These are phyloP conservation scores for Apostichopus leukothele DNA, from an alignment of 53 echinoderm and acorn worm genomes.

Conservation along the genomic window DNA sequence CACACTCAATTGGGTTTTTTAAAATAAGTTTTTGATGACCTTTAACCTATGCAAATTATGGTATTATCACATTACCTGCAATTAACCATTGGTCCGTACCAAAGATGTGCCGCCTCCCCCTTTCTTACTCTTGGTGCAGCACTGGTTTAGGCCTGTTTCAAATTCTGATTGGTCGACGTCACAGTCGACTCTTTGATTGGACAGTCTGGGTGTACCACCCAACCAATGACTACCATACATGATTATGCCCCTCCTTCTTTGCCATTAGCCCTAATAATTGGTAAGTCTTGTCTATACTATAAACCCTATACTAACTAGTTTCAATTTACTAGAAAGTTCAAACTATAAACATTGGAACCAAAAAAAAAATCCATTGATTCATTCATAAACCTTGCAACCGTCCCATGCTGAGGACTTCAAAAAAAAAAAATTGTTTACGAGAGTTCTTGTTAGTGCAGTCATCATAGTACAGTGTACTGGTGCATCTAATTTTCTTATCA, in stretches of 20 bases:
- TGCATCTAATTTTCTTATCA: background rate
- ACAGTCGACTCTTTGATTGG: background rate
- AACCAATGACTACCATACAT: background rate
- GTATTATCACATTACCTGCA: constrained; percentile 88
- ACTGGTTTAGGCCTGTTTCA: background rate
- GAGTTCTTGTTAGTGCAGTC: too few relatives aligned
- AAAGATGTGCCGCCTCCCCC: constrained; percentile 64
- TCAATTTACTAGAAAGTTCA: background rate
- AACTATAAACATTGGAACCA: background rate
- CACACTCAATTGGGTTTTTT: constrained; percentile 78
- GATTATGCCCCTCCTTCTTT: background rate
- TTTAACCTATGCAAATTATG: constrained; percentile 98
- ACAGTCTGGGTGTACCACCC: background rate
- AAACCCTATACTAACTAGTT: background rate
- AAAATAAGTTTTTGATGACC: constrained; percentile 95
- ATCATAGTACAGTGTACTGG: too few relatives aligned
- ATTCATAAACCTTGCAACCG: background rate
- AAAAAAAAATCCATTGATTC: background rate
- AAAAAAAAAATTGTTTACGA: background rate
- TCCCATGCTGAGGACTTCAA: background rate
- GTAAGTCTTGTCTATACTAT: background rate
- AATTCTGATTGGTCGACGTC: background rate
- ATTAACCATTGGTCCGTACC: constrained; percentile 88
- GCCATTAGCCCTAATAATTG: constrained; percentile 6
- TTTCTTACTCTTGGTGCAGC: background rate